phyloP scores from a whole-genome alignment of 2,113 vertebrate genomes.

The Zootoca vivipara region DNA sequence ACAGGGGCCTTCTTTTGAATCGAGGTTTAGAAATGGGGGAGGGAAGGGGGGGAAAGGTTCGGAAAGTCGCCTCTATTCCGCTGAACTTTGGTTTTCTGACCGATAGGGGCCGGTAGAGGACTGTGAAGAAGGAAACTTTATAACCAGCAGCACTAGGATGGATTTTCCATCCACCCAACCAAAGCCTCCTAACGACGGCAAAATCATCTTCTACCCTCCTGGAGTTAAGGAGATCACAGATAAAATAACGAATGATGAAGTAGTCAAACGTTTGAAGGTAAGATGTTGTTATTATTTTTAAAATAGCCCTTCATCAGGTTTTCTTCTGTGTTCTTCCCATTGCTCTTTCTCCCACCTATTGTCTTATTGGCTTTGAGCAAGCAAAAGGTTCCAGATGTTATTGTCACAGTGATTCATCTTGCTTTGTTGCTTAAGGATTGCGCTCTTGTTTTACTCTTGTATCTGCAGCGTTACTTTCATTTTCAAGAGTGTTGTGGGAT shows the following conservation, averaged over 20 bases:
- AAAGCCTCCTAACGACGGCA: constrained; percentile 87
- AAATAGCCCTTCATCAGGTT: not conserved
- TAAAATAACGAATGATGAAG: constrained; percentile 97
- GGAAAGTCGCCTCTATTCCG: constrained; percentile 80
- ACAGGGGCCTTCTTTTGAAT: constrained; percentile 61
- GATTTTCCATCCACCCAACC: constrained; percentile 91
- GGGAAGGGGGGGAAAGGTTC: constrained; percentile 70
- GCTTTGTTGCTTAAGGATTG: not conserved
- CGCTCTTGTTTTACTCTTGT: not conserved
- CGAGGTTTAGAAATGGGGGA: constrained; percentile 72
- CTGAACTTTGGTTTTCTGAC: constrained; percentile 98
- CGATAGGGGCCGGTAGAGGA: constrained; percentile 99
- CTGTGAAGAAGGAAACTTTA: constrained; percentile 84
- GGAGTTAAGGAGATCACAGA: constrained; percentile 99
- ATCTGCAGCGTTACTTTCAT: not conserved
- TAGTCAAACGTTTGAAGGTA: constrained; percentile 98
- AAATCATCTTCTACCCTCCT: constrained; percentile 94
- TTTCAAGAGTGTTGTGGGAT: fast-evolving
- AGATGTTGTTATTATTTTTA: constrained; percentile 10
- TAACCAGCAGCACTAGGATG: constrained; percentile 83
- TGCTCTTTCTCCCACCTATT: not conserved
- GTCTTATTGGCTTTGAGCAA: not conserved
- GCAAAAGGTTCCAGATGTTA: not conserved
- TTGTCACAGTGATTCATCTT: not conserved
- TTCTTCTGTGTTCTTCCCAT: not conserved